Evolutionary conservation across 2,113 vertebrate genomes (phyloP).

Genomic region (Bothrops jararaca): DNA sequence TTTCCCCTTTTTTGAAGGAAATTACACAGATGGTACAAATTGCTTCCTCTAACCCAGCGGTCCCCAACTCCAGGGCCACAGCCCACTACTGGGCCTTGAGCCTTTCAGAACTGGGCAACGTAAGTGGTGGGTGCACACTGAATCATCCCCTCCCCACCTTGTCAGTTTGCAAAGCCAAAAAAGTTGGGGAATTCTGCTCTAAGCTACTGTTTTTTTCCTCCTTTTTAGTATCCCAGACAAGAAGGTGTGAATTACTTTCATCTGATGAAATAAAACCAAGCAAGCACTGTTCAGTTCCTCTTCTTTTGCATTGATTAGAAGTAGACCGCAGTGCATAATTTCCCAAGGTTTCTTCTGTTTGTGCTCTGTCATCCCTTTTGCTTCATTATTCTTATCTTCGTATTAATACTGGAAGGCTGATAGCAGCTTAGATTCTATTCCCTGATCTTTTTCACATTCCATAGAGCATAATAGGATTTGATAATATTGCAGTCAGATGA

Average conservation of each 20-base stretch:
- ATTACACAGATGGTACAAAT: neutral
- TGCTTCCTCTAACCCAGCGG: neutral
- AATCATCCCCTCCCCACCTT: too few species aligned
- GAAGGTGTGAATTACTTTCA: neutral
- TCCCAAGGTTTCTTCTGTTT: neutral
- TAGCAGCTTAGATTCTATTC: neutral
- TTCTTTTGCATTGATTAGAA: neutral
- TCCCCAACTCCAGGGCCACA: too few species aligned
- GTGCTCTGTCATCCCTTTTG: neutral
- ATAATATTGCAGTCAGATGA: neutral
- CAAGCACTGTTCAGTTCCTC: neutral
- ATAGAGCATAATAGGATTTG: neutral
- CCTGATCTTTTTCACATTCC: neutral
- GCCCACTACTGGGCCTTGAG: too few species aligned
- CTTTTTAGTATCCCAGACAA: neutral
- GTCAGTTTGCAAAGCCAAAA: too few species aligned
- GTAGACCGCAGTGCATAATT: neutral
- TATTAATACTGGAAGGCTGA: neutral
- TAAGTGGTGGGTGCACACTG: too few species aligned
- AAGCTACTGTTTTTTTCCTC: neutral
- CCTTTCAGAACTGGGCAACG: too few species aligned
- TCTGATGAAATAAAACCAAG: neutral
- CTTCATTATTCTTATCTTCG: neutral
- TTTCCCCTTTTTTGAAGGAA: too few species aligned
- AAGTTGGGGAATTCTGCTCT: neutral